These are phyloP conservation scores for Takifugu ocellatus DNA, from an alignment of 2,797 vertebrate species.

Conservation along the genomic window DNA sequence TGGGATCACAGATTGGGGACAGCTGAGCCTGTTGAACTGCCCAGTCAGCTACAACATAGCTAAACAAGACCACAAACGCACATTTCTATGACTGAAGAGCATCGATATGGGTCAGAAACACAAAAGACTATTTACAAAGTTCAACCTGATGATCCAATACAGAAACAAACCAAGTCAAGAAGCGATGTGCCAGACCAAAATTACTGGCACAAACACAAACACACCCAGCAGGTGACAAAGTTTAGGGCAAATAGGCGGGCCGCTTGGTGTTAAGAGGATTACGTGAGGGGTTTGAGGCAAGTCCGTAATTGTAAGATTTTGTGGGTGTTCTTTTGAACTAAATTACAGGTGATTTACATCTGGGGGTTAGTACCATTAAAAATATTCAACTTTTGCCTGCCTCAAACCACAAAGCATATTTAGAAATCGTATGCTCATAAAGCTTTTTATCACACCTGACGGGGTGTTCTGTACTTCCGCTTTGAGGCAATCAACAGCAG, in stretches of 20 bases:
- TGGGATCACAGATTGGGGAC: conserved; percentile 52
- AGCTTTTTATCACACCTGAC: conserved; percentile 16
- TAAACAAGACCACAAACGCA: conserved; percentile 12
- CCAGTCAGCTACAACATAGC: conserved; percentile 25
- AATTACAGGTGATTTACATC: conserved; percentile 20
- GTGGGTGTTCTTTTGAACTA: conserved; percentile 19
- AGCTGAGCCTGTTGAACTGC: conserved; percentile 48
- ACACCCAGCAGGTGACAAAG: conserved; percentile 57
- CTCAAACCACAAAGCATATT: conserved; percentile 1
- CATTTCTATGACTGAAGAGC: conserved; percentile 3
- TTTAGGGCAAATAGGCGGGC: conserved; percentile 45
- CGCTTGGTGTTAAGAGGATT: conserved; percentile 63
- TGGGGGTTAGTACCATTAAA: neutral
- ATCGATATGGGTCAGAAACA: conserved; percentile 3
- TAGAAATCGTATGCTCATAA: neutral
- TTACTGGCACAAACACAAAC: conserved; percentile 26
- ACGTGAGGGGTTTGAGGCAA: conserved; percentile 50
- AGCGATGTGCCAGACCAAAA: conserved; percentile 18
- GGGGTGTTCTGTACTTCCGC: conserved; percentile 22
- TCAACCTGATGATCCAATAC: conserved; percentile 11
- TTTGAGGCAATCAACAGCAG: conserved; percentile 35
- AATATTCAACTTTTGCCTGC: neutral
- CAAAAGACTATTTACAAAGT: conserved; percentile 8
- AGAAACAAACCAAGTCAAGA: neutral
- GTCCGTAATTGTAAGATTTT: conserved; percentile 41